Conservation (phyloP, 2,888 invertebrate genomes). For the Petrolisthes cinctipes region DNA sequence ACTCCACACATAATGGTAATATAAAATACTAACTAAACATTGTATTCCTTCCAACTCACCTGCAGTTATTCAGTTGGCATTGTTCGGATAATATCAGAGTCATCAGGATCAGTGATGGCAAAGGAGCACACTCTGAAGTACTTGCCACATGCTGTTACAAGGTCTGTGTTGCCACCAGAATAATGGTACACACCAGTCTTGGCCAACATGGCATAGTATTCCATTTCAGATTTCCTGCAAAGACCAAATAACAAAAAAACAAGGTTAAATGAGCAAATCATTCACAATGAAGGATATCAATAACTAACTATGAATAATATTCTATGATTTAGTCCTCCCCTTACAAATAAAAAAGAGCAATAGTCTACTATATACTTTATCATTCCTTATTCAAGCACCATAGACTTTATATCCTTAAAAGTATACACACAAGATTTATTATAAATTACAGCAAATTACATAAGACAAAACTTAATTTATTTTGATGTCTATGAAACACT, state of each 20-base stretch:
- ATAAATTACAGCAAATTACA: no score
- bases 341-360: no score
- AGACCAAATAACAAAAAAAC: conserved; percentile 41
- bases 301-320: conserved; percentile 24
- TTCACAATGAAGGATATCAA: neutral
- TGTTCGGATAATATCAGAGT: conserved; percentile 95
- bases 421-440: no score
- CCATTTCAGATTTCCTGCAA: conserved; percentile 96
- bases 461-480: no score
- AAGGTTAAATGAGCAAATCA: neutral
- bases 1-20: no score
- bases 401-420: no score
- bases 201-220: conserved; percentile 99
- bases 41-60: no score
- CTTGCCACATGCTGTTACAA: conserved; percentile 99
- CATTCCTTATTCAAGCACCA: no score
- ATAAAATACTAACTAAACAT: no score
- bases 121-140: conserved; percentile 98
- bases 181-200: no score
- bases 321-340: neutral
- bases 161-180: conserved; percentile 99
- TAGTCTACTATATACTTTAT: no score
- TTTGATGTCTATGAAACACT: no score
- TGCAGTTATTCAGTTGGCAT: conserved; percentile 75
- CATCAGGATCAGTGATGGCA: conserved; percentile 98